phyloP scores from a whole-genome alignment of 1,140 invertebrate species.

The Diorhabda elongata region DNA sequence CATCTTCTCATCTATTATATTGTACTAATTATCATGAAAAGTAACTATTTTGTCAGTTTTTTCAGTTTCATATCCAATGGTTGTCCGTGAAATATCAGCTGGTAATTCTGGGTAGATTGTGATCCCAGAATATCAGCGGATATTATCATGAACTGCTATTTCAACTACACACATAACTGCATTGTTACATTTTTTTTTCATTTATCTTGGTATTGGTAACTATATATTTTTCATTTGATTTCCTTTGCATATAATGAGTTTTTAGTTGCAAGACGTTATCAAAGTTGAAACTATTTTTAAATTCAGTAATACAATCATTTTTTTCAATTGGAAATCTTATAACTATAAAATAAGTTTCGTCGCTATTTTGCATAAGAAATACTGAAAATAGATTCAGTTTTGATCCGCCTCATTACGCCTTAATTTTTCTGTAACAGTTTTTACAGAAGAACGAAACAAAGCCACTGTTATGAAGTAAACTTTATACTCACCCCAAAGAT shows the following conservation, averaged over 20 bases:
- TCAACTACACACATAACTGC: constrained; percentile 45
- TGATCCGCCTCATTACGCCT: too few species aligned
- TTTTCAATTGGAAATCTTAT: too few species aligned
- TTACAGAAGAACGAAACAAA: too few species aligned
- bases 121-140: constrained; percentile 77
- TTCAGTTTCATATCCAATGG: constrained; percentile 25
- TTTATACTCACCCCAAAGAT: too few species aligned
- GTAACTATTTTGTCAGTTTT: constrained; percentile 1
- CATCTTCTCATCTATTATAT: too few species aligned
- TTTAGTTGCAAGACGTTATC: neutral
- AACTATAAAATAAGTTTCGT: too few species aligned
- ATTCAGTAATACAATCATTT: too few species aligned
- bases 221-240: neutral
- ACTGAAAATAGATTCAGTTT: too few species aligned
- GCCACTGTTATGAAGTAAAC: too few species aligned
- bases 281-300: neutral
- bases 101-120: constrained; percentile 84
- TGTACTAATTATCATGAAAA: neutral
- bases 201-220: neutral
- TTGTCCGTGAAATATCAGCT: constrained; percentile 88
- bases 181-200: constrained; percentile 6
- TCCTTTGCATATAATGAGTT: too few species aligned
- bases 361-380: too few species aligned
- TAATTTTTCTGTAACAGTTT: too few species aligned
- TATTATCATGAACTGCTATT: constrained; percentile 56